Conservation (phyloP, 2,888 invertebrate species). For the Parnassius apollo region DNA sequence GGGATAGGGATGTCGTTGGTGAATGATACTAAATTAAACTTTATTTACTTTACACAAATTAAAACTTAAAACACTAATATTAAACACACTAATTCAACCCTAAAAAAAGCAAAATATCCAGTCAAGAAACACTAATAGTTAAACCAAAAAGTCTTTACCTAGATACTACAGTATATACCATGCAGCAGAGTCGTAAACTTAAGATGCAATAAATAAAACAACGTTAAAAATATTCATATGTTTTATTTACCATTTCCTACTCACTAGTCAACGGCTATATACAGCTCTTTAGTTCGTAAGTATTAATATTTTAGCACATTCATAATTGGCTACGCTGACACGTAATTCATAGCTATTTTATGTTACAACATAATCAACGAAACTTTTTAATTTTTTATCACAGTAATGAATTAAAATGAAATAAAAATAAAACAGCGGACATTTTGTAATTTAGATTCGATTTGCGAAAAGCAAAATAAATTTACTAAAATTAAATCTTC, state of each 20-base stretch:
- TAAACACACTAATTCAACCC: no score
- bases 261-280: conserved; percentile 77
- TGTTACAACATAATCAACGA: conserved; percentile 6
- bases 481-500: conserved; percentile 19
- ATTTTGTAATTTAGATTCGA: conserved; percentile 7
- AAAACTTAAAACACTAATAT: no score
- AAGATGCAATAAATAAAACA: conserved; percentile 25
- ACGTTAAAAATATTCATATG: conserved; percentile 37
- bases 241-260: conserved; percentile 64
- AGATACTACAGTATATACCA: no score
- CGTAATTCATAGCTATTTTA: conserved; percentile 8
- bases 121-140: no score
- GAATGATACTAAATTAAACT: no score
- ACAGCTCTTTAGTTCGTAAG: conserved; percentile 51
- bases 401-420: conserved; percentile 24
- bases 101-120: no score
- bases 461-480: conserved; percentile 8
- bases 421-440: conserved; percentile 3
- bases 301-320: conserved; percentile 29
- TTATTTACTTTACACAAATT: no score
- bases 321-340: conserved; percentile 9
- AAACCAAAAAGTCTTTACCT: no score
- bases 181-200: no score
- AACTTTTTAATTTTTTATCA: conserved; percentile 19
- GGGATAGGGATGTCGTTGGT: no score